Evolutionary conservation across 2,797 vertebrate genomes (phyloP).

Genomic region (Siniperca scherzeri): DNA sequence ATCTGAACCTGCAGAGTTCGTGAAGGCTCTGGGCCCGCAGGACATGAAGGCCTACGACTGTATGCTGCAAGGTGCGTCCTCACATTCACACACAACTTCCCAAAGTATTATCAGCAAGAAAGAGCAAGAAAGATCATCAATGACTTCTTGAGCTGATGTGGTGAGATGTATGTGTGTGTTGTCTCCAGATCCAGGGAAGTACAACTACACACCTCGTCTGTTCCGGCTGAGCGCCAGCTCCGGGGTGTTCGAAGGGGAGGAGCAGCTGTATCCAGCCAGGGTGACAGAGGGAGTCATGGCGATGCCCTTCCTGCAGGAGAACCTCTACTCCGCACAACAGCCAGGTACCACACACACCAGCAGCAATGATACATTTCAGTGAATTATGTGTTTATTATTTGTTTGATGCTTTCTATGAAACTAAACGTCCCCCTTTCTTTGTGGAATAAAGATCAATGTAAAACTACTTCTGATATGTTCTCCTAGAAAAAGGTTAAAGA

Average conservation of each 20-base stretch:
- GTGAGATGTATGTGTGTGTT: constrained; percentile 12
- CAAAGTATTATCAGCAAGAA: background rate
- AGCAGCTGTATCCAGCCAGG: constrained; percentile 80
- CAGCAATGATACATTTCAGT: background rate
- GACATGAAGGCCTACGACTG: constrained; percentile 88
- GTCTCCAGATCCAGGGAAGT: constrained; percentile 87
- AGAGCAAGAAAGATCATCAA: background rate
- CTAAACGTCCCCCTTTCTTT: background rate
- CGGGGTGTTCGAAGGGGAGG: constrained; percentile 83
- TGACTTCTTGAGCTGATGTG: background rate
- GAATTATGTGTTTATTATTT: background rate
- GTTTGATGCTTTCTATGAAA: background rate
- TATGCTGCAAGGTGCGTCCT: constrained; percentile 86
- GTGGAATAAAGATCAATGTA: no score
- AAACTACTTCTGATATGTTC: background rate
- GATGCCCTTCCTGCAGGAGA: constrained; percentile 89
- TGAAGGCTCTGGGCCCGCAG: constrained; percentile 77
- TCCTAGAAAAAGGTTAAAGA: background rate
- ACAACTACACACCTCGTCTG: constrained; percentile 86
- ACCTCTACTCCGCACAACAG: constrained; percentile 85
- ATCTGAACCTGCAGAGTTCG: constrained; percentile 80
- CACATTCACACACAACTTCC: background rate
- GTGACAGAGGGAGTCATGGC: constrained; percentile 81
- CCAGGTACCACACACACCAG: constrained; percentile 78
- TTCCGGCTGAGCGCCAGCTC: constrained; percentile 84